Conservation (phyloP, 2,113 vertebrate species). For the Ahaetulla prasina region DNA sequence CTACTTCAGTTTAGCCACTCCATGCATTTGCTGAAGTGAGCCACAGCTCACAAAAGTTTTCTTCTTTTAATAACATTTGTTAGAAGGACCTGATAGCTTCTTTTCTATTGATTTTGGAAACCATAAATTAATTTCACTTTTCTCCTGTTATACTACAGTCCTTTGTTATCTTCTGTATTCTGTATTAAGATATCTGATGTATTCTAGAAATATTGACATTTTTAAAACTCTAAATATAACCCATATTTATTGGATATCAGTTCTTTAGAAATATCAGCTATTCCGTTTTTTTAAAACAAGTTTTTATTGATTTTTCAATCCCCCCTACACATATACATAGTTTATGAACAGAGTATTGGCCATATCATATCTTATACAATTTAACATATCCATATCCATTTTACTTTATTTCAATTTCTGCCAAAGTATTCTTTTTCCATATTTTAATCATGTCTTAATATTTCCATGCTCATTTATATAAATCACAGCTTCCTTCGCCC, state of each 20-base stretch:
- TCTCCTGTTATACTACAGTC: not conserved
- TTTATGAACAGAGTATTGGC: too few species aligned
- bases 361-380: too few species aligned
- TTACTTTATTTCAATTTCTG: too few species aligned
- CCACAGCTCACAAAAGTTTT: not conserved
- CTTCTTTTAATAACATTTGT: not conserved
- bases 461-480: too few species aligned
- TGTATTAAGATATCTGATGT: not conserved
- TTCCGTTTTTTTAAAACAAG: too few species aligned
- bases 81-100: not conserved
- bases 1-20: not conserved
- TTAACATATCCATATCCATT: too few species aligned
- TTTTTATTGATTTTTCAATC: too few species aligned
- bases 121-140: not conserved
- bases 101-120: not conserved
- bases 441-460: too few species aligned
- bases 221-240: not conserved
- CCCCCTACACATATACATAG: too few species aligned
- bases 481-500: too few species aligned
- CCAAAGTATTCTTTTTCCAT: too few species aligned
- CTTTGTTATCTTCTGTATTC: not conserved
- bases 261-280: not conserved
- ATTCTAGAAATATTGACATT: not conserved
- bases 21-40: not conserved
- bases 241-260: not conserved